Evolutionary conservation across 2,113 vertebrate species (phyloP).

Genomic region (Cynopterus brachyotis): DNA sequence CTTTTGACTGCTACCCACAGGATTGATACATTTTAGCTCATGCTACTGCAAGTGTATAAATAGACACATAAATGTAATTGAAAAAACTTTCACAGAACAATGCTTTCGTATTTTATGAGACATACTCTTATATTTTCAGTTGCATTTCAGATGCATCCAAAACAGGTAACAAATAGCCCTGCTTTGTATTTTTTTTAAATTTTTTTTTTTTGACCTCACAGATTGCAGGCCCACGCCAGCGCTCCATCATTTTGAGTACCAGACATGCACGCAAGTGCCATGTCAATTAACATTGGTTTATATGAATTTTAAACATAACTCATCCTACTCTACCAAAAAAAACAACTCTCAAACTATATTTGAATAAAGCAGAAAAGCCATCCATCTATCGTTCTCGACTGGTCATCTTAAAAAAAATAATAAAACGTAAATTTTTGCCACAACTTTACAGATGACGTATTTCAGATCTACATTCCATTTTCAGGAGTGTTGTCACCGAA

Average conservation of each 20-base stretch:
- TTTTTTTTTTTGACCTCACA: too few species aligned
- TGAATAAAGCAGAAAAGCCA: background rate
- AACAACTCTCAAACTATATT: background rate
- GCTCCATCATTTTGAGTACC: background rate
- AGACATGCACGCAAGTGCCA: background rate
- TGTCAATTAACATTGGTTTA: background rate
- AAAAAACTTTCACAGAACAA: background rate
- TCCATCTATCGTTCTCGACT: background rate
- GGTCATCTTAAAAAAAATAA: background rate
- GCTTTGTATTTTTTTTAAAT: background rate
- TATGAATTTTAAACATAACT: background rate
- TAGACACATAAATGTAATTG: background rate
- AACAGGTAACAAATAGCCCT: background rate
- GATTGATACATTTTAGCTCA: background rate
- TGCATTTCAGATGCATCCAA: background rate
- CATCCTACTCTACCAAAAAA: background rate
- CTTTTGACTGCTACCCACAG: background rate
- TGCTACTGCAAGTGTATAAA: background rate
- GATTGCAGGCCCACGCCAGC: background rate
- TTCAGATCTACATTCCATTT: background rate
- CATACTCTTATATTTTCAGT: background rate
- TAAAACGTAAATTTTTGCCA: background rate
- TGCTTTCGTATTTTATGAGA: background rate
- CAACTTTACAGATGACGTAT: background rate
- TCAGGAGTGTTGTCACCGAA: background rate